phyloP scores from a whole-genome alignment of 2,113 vertebrate genomes.

The Gopherus flavomarginatus region DNA sequence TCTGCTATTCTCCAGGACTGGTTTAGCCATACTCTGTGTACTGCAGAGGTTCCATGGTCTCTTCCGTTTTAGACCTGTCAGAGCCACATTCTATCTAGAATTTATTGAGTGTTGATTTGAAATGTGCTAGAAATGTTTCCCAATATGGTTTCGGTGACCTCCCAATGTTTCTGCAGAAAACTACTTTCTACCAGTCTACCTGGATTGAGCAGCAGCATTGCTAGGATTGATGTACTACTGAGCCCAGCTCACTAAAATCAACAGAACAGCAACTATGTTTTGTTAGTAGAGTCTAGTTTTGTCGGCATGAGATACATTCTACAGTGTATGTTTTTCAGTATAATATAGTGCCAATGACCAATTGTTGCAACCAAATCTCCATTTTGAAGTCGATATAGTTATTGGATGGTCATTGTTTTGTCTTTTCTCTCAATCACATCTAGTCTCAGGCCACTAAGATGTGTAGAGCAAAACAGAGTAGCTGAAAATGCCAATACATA shows the following conservation, averaged over 20 bases:
- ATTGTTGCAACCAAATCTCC: background rate
- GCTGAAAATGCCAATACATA: constrained; percentile 10
- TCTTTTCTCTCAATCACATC: background rate
- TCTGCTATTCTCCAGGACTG: constrained; percentile 36
- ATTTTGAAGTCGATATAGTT: background rate
- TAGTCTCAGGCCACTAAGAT: background rate
- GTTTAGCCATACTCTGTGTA: background rate
- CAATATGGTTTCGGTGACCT: constrained; percentile 1
- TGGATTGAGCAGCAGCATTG: background rate
- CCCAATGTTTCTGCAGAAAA: constrained; percentile 5
- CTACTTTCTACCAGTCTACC: background rate
- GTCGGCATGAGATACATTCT: background rate
- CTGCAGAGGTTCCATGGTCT: background rate
- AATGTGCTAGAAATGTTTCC: constrained; percentile 15
- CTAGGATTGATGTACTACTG: background rate
- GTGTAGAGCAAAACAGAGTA: background rate
- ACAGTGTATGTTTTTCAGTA: background rate
- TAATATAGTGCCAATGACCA: background rate
- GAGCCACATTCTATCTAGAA: background rate
- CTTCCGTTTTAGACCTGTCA: background rate
- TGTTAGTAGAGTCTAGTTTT: background rate
- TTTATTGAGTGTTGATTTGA: background rate
- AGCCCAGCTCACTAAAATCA: background rate
- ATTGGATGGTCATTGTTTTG: background rate
- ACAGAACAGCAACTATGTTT: background rate